Base-by-base conservation (phyloP, 2,113 vertebrate species). In the Gymnogyps californianus region DNA sequence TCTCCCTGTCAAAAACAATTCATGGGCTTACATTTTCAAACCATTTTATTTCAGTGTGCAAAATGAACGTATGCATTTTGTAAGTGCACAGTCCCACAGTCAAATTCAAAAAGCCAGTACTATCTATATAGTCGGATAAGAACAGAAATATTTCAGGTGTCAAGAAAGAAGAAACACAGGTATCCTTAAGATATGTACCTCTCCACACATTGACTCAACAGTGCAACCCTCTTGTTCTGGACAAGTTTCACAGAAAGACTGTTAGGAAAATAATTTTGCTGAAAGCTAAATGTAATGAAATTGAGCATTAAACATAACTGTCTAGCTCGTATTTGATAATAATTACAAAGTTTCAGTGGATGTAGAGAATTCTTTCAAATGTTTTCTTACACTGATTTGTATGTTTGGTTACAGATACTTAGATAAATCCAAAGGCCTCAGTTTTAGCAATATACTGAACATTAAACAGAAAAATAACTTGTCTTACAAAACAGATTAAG, bases 1-100 rank as follows among this genome's bases (percentile, higher is more conserved):
- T 95, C 69, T 89, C 57, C 69, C 65, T 87, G 47, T 78, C 69
- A 95, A 87, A 94, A 93, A 74, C 83, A 96, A 89, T 72, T 87
- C 69, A 89, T 0, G 4, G 69, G 69, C 69, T 94, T 87, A 82
- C 18, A 71, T 76, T 87, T 91, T 72, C 74, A 72, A 87, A 85
- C 61, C 38, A 71, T 67, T 87, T 93, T 58, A 94, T 78, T 95
- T 84, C 36, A 34, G 36, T 52, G n/a, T 79, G 72, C 49, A 85
- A 93, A 94, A 91, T 29, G 16, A 89, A 76, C 0, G 0, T 32
- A 54, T 75, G 81, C 54, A 44, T 89, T 95, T 78, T 66, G 0
- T 52, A 84, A 91, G 66, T 44, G 61, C 52, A 87, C 52, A 72
- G 52, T 57, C 57, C 74, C 47, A 71, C 31, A 93, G 90, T 36